These are phyloP conservation scores for Neodon shergylaensis DNA, from an alignment of 2,113 vertebrate genomes.

Conservation along the genomic window DNA sequence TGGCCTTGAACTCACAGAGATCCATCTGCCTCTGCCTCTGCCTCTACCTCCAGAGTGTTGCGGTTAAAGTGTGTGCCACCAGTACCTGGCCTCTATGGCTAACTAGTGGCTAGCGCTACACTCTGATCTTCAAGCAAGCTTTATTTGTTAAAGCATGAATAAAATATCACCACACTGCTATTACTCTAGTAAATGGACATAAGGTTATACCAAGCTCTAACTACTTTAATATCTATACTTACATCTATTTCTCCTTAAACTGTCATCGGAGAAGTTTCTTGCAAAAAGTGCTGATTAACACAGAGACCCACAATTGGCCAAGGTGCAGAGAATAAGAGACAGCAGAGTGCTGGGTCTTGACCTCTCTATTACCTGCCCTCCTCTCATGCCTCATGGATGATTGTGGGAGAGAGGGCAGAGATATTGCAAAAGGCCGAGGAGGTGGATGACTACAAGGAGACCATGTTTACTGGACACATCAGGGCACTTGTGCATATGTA, in stretches of 20 bases:
- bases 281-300: neutral
- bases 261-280: neutral
- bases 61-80: too few relatives aligned
- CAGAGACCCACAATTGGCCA: neutral
- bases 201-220: neutral
- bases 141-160: too few relatives aligned
- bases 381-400: neutral
- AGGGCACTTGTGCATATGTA: too few relatives aligned
- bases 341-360: neutral
- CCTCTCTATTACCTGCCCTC: neutral
- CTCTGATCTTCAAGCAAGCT: too few relatives aligned
- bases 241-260: neutral
- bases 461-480: neutral
- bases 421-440: neutral
- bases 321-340: too few relatives aligned
- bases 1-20: too few relatives aligned
- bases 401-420: neutral
- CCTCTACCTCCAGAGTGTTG: too few relatives aligned
- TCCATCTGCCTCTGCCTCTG: too few relatives aligned
- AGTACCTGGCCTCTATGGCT: too few relatives aligned
- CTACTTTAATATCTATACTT: neutral
- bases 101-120: too few relatives aligned
- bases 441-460: neutral
- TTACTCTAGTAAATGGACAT: neutral
- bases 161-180: neutral